Base-by-base conservation (phyloP, 2,113 vertebrate species). In the Chamaetylas fuelleborni region DNA sequence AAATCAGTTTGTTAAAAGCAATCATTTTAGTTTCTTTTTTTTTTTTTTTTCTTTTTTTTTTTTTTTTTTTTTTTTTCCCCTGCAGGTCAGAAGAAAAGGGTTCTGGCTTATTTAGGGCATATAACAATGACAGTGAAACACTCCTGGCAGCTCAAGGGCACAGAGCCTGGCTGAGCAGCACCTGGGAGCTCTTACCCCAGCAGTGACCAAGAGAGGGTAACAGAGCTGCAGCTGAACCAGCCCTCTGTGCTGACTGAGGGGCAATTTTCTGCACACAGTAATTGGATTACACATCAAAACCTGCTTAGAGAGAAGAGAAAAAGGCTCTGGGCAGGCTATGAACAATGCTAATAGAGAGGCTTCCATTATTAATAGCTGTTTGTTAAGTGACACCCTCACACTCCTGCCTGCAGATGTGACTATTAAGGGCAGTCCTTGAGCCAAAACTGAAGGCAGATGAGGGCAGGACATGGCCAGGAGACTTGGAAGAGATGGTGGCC, bases 211-310 rank as follows among this genome's bases (percentile, higher is more conserved):
- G 4, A 0, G 0, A 77, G 57, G 60, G 13, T 58, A 47, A 53
- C 7, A n/a, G 47, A 80, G 53, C 54, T n/a, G 48, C 47, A 93
- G 81, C 81, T 33, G 25, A 64, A 88, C 19, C 0, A 0, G 7
- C 67, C 34, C 42, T 65, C 74, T n/a, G 34, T 0, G 0, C 67
- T 65, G 48, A 86, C 53, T 33, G 40, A 83, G 43, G 31, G 54
- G 34, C 48, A 76, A 40, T 66, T 51, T 92, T 88, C 74, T 86
- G 74, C 36, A 62, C 3, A 22, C 31, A n/a, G 14, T 80, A 79
- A 91, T 79, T 82, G 79, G 87, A 85, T 85, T 84, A 80, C 26
- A 50, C 65, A 83, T 34, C 74, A 57, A 88, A 89, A 81, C 33
- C 53, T 85, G 51, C 47, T 79, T 47, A 81, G 57, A 86, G 65